phyloP scores from a whole-genome alignment of 2,113 vertebrate genomes.

The Prietella phreatophila region DNA sequence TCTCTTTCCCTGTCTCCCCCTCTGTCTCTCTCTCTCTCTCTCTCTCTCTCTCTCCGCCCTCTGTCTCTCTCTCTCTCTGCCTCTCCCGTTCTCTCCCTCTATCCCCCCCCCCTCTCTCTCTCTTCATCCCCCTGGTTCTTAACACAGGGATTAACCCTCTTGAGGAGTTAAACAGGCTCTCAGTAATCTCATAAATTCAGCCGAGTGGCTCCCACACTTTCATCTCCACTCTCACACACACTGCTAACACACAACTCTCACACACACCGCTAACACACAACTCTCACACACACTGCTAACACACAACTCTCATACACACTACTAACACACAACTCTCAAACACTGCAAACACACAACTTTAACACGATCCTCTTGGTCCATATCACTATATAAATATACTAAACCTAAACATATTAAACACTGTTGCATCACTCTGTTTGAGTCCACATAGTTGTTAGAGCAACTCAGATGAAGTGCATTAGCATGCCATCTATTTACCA shows the following conservation, averaged over 20 bases:
- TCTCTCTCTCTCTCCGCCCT: too few relatives aligned
- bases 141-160: conserved; percentile 35
- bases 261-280: neutral
- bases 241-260: neutral
- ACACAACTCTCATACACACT: neutral
- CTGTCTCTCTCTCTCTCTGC: neutral
- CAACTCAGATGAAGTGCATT: neutral
- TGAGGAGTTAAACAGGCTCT: conserved; percentile 42
- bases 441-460: neutral
- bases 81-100: neutral
- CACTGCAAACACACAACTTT: neutral
- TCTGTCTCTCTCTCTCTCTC: neutral
- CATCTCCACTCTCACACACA: conserved; percentile 11
- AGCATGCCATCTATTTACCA: neutral
- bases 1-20: neutral
- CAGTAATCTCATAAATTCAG: conserved; percentile 38
- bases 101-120: neutral
- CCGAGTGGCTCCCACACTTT: conserved; percentile 19
- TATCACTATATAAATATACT: neutral
- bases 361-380: neutral
- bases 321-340: neutral
- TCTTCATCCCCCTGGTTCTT: neutral
- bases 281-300: neutral
- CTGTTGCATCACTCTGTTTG: neutral
- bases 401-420: neutral